Evolutionary conservation across 2,113 vertebrate species (phyloP).

Genomic region (Bambusicola thoracicus): DNA sequence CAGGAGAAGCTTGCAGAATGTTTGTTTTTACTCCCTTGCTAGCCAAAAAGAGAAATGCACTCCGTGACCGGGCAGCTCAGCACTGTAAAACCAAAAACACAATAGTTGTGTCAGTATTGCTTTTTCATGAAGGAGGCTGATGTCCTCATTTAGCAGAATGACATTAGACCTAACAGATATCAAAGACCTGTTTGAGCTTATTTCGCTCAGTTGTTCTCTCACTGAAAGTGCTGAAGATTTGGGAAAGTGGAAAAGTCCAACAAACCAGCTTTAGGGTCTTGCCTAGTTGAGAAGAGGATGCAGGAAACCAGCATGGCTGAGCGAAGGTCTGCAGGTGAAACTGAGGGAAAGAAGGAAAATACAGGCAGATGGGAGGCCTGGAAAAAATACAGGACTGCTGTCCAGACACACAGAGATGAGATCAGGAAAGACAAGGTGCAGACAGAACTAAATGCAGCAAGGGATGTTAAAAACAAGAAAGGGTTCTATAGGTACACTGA

Average conservation of each 20-base stretch:
- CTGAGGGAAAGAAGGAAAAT: too few relatives aligned
- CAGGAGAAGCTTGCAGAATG: not conserved
- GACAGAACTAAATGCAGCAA: too few relatives aligned
- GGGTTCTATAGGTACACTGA: too few relatives aligned
- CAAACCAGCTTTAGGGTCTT: not conserved
- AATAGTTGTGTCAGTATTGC: not conserved
- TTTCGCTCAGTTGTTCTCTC: not conserved
- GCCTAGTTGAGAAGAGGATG: too few relatives aligned
- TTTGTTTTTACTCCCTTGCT: not conserved
- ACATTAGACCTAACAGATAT: not conserved
- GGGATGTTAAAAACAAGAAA: too few relatives aligned
- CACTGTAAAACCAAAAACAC: not conserved
- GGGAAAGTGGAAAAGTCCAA: not conserved
- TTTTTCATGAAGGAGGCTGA: rapidly evolving
- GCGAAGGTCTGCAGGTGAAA: too few relatives aligned
- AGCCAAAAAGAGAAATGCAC: rapidly evolving
- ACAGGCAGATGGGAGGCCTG: too few relatives aligned
- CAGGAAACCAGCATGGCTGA: too few relatives aligned
- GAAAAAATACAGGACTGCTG: too few relatives aligned
- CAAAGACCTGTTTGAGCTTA: not conserved
- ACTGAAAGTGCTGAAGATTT: not conserved
- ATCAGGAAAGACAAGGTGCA: too few relatives aligned
- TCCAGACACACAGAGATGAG: too few relatives aligned
- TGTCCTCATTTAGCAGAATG: not conserved
- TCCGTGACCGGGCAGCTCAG: not conserved